Evolutionary conservation across 1,140 invertebrate genomes (phyloP), one percentile per base, ranked within the genome.

Genomic region (Periplaneta americana): DNA sequence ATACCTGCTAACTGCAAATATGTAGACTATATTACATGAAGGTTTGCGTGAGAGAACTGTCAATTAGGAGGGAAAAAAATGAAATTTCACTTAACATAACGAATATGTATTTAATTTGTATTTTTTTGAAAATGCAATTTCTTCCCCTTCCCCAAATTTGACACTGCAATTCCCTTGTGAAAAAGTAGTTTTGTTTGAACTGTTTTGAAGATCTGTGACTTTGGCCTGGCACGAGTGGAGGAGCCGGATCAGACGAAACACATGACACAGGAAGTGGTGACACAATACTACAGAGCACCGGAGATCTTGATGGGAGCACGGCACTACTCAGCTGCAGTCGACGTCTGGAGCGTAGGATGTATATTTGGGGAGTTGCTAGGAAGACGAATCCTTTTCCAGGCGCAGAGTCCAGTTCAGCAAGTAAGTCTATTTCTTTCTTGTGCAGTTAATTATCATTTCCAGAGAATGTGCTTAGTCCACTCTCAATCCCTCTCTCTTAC

Each of bases 341-440:
- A 99, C 87, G 96, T 99, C 22, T 99, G 98, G 98, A 98, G 97
- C 74, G 98, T 99, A 34, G 98, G 98, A n/a, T 99, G 98, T 88
- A 99, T 99, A 86, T 99, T 99, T 87, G 98, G 98, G 11, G 98
- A 99, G 88, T 92, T 99, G 32, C 91, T 99, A 1, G 96, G 97
- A 74, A 90, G 98, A 80, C 91, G 98, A 82, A 99, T 99, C 84
- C 92, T 99, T 34, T 99, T 99, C 90, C 98, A 99, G 90, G 97
- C 97, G 33, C 95, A 97, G 87, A 97, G 94, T 88, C 97, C 97
- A 5, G 95, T 98, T 82, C 96, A 98, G 88, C 97, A 98, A 92
- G 95, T 96, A 87, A 88, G 84, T 78, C 78, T 80, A 36, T 39
- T 39, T 33, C 31, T n/a, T n/a, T n/a, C n/a, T n/a, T n/a, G n/a